Evolutionary conservation across 2,888 invertebrate species (phyloP).

Genomic region (Balanococcus diminutus): DNA sequence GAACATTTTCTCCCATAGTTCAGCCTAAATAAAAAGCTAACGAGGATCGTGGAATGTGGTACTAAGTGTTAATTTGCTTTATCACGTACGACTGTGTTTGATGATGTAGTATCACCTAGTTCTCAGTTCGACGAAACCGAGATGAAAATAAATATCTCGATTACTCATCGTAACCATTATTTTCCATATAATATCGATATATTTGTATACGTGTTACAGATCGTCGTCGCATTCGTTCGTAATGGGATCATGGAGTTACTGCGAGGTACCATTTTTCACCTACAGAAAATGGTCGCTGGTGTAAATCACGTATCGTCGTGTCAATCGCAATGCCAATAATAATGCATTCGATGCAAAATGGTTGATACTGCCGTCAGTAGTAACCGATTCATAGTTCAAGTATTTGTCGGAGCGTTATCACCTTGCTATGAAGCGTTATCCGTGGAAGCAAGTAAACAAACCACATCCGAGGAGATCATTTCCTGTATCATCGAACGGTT

Average conservation of each 20-base stretch:
- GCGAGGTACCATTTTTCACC: not conserved
- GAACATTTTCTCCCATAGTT: not conserved
- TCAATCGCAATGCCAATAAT: constrained; percentile 34
- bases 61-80: not conserved
- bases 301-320: not conserved
- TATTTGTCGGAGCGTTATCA: constrained; percentile 87
- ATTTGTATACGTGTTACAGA: not conserved
- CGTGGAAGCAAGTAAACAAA: constrained; percentile 89
- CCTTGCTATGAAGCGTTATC: constrained; percentile 87
- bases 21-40: not conserved
- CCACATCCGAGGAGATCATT: constrained; percentile 89
- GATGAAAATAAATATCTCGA: not conserved
- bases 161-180: not conserved
- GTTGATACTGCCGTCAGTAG: constrained; percentile 53
- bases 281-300: not conserved
- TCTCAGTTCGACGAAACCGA: not conserved
- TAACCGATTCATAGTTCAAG: constrained; percentile 64
- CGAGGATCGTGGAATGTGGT: not conserved
- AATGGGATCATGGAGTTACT: not conserved
- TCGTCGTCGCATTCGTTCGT: not conserved
- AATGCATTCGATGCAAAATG: constrained; percentile 53
- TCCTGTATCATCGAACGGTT: constrained; percentile 82
- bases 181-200: not conserved
- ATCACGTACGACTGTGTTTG: not conserved
- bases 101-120: constrained; percentile 14